Percentiles rank a stretch among this genome's conserved stretches.
Conservation (phyloP, 2,888 invertebrate species). For the Drosophila yooni region DNA sequence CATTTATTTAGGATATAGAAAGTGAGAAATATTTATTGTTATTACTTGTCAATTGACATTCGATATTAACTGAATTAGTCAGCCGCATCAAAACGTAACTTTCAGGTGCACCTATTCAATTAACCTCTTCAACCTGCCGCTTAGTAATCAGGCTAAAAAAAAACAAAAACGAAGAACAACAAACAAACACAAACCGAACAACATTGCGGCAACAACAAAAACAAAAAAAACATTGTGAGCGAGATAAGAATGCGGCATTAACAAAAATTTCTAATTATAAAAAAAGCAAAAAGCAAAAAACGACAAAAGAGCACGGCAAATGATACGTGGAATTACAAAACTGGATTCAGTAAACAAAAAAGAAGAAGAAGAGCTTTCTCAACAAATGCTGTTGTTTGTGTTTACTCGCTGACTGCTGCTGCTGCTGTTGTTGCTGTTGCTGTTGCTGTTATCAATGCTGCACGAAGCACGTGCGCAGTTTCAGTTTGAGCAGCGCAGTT, state of each 20-base stretch:
- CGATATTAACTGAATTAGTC: not conserved
- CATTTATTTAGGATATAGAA: not conserved
- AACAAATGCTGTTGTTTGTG: not conserved
- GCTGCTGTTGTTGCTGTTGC: not conserved
- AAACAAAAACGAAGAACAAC: not conserved
- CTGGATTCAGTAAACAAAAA: constrained; percentile 15
- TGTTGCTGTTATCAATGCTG: constrained; percentile 29
- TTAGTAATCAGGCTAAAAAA: constrained; percentile 38
- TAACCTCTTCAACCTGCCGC: constrained; percentile 60
- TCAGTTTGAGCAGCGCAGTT: constrained; percentile 8
- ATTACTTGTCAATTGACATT: not conserved
- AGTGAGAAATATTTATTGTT: not conserved
- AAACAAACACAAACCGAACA: constrained; percentile 35
- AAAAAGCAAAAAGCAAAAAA: constrained; percentile 8
- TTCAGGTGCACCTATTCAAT: constrained; percentile 45
- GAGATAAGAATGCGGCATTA: constrained; percentile 72
- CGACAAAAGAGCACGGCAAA: constrained; percentile 3
- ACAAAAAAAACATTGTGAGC: constrained; percentile 2
- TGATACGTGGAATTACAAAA: constrained; percentile 30
- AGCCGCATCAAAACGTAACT: not conserved
- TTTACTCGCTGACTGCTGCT: constrained; percentile 12
- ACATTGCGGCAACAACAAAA: constrained; percentile 44
- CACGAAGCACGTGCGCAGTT: constrained; percentile 39
- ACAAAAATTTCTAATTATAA: constrained; percentile 62
- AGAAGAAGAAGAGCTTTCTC: constrained; percentile 1